Percentiles rank a stretch among this genome's conserved stretches.
Evolutionary conservation across 1,140 invertebrate genomes (phyloP).

Genomic region (Mya arenaria): DNA sequence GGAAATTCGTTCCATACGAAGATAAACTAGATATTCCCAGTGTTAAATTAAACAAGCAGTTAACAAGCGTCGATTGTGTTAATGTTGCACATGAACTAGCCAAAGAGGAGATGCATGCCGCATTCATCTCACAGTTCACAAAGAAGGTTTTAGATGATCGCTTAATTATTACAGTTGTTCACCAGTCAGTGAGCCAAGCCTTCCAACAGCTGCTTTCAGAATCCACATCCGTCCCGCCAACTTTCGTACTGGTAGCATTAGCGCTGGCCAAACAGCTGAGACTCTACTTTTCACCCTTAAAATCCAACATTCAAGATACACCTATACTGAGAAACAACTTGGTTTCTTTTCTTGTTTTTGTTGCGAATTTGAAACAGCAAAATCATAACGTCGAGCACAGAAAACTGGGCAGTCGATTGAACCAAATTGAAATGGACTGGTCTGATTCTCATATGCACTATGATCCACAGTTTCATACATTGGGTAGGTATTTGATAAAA

Average conservation of each 20-base stretch:
- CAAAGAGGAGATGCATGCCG: slow-evolving; percentile 21
- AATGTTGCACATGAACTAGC: slow-evolving; percentile 3
- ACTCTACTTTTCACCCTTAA: slow-evolving; percentile 16
- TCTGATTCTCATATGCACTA: background rate
- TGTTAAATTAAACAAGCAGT: too few relatives aligned
- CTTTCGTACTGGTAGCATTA: background rate
- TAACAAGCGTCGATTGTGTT: slow-evolving; percentile 35
- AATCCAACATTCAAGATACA: background rate
- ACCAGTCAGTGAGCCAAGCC: background rate
- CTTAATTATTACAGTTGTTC: background rate
- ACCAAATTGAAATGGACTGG: slow-evolving; percentile 15
- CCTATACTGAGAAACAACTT: background rate
- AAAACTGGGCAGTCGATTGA: background rate
- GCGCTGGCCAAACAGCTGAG: background rate
- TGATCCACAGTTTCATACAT: slow-evolving; percentile 2
- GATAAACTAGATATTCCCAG: too few relatives aligned
- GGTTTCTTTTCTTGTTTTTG: slow-evolving; percentile 5
- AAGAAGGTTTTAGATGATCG: slow-evolving; percentile 3
- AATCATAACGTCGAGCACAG: background rate
- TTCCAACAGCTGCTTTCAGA: background rate
- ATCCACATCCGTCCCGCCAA: background rate
- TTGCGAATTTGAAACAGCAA: background rate
- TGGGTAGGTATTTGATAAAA: background rate
- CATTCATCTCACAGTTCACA: slow-evolving; percentile 13
- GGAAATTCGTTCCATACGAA: too few relatives aligned